phyloP scores from a whole-genome alignment of 2,113 vertebrate species.

The Carlito syrichta region DNA sequence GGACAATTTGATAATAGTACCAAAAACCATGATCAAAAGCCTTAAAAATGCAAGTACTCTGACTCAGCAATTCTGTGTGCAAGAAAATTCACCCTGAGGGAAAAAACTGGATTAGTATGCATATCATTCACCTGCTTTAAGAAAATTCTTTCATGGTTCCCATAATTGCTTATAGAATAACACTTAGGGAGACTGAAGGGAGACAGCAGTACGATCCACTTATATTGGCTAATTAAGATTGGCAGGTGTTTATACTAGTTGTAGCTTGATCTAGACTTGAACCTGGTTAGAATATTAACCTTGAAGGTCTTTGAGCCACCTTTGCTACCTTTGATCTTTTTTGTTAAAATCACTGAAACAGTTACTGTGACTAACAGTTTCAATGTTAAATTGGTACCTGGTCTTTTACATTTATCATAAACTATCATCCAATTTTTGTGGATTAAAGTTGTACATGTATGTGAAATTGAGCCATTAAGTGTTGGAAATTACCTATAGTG shows the following conservation, averaged over 20 bases:
- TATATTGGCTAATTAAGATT: conserved; percentile 4
- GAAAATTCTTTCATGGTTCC: conserved; percentile 33
- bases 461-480: conserved; percentile 40
- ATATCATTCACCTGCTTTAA: not conserved
- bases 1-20: not conserved
- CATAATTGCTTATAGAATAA: conserved; percentile 43
- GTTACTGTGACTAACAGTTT: conserved; percentile 6
- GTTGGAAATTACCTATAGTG: conserved; percentile 41
- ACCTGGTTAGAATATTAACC: conserved; percentile 38
- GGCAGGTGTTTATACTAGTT: not conserved
- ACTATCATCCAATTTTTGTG: conserved; percentile 46
- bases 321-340: conserved; percentile 41
- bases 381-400: not conserved
- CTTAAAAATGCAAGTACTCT: conserved; percentile 26
- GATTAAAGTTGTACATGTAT: not conserved
- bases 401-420: conserved; percentile 20
- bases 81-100: not conserved
- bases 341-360: conserved; percentile 42
- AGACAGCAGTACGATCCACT: not conserved
- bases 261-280: conserved; percentile 24
- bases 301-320: not conserved
- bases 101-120: not conserved
- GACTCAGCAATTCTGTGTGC: conserved; percentile 36
- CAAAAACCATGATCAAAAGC: not conserved
- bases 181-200: not conserved